Conservation (phyloP, 2,113 vertebrate species). For the Gnathonemus longibarbis region DNA sequence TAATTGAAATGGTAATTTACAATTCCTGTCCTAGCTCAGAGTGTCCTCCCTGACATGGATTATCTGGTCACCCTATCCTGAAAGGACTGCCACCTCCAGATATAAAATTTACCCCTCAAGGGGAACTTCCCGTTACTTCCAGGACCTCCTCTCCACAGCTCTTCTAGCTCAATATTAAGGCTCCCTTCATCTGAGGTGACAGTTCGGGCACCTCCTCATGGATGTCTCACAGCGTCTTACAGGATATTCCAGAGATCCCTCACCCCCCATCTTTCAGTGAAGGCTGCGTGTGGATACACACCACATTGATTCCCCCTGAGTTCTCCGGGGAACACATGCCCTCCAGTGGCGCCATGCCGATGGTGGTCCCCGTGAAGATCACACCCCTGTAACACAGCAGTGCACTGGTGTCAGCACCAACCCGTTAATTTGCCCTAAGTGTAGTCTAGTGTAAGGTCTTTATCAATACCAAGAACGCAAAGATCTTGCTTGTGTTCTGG, state of each 20-base stretch:
- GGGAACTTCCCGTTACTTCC: background rate
- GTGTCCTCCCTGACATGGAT: too few relatives aligned
- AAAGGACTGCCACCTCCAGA: background rate
- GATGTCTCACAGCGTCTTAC: background rate
- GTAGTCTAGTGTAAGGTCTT: background rate
- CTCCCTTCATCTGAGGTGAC: background rate
- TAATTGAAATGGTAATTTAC: too few relatives aligned
- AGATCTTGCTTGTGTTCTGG: background rate
- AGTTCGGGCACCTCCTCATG: background rate
- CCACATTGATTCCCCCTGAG: slow-evolving; percentile 86
- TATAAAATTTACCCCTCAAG: background rate
- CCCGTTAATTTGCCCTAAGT: too few relatives aligned
- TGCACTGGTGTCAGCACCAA: background rate
- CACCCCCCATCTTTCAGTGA: background rate
- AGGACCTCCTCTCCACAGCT: background rate
- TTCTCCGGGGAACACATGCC: slow-evolving; percentile 83
- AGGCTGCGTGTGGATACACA: background rate
- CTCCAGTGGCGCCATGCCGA: slow-evolving; percentile 85
- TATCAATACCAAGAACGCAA: background rate
- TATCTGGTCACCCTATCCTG: too few relatives aligned
- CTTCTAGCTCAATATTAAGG: background rate
- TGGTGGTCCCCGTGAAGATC: slow-evolving; percentile 79
- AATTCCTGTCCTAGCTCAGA: too few relatives aligned
- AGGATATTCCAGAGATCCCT: background rate
- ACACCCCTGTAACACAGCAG: slow-evolving; percentile 57